Base-by-base conservation (phyloP, 2,888 invertebrate species). In the Oscheius sp. region DNA sequence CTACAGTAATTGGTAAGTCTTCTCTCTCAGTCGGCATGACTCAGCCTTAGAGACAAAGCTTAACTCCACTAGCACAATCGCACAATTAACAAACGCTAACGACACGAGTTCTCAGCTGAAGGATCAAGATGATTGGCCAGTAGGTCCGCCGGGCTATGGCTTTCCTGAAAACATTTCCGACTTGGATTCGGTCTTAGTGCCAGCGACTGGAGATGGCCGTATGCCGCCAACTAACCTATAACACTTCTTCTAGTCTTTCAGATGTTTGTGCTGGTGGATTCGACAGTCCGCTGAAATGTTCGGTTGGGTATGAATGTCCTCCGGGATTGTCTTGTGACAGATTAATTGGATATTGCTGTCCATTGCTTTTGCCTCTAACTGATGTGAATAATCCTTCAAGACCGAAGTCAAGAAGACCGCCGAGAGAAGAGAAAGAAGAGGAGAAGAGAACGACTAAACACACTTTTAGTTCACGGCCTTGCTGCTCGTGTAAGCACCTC, bases 281-380 rank as follows among this genome's bases (percentile, higher is more conserved):
- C 71, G 52, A 66, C 10, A 81, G 81, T 33, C 71, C 74, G 17
- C 50, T 84, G 25, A 70, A 71, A 3, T 83, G 84, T 67, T 70
- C 71, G 34, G 61, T 53, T 4, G 76, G 74, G 31, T 25, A 23
- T 17, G 74, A 75, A 23, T 86, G 86, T 53, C 85, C 85, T 6
- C 78, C 76, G 34, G 86, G 84, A 12, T 74, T 83, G 46, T 80
- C 79, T 70, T 86, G 86, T 58, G 83, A 84, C 57, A 55, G 67
- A 2, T 69, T 70, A 12, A 71, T 79, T 61, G 69, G 73, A 50
- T 70, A 79, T 15, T 86, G 86, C 70, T 86, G 86, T 70, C 85
- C 85, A 25, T 72, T 84, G 50, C 71, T 84, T 31, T 74, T 84
- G 25, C 83, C 84, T 31, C 74, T 84, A 15, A 78, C 74, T 37